Percentiles rank a stretch among this genome's conserved stretches.
Conservation (phyloP, 1,140 invertebrate species). For the Bursaphelenchus mucronatus region DNA sequence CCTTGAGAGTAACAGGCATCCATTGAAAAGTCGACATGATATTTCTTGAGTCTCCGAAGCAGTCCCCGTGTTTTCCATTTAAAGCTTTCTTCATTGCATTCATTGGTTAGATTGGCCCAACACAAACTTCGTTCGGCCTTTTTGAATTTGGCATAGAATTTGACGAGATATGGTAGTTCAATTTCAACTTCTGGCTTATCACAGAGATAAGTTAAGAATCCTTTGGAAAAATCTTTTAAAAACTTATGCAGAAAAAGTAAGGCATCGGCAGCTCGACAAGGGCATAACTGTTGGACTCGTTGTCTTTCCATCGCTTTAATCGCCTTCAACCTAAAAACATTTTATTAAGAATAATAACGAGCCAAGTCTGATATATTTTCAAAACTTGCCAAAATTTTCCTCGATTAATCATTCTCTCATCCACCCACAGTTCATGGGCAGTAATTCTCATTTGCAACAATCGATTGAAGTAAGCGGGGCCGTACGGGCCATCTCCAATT, state of each 20-base stretch:
- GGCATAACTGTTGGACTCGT: background rate
- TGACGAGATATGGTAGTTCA: too few relatives aligned
- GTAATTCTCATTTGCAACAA: background rate
- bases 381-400: conserved; percentile 8
- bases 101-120: too few relatives aligned
- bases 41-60: too few relatives aligned
- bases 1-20: too few relatives aligned
- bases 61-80: too few relatives aligned
- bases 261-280: background rate
- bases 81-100: too few relatives aligned
- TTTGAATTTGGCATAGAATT: too few relatives aligned
- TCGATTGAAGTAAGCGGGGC: background rate
- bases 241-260: background rate
- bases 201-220: conserved; percentile 8
- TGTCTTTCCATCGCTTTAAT: conserved; percentile 5
- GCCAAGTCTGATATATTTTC: background rate
- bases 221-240: background rate
- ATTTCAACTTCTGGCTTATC: too few relatives aligned
- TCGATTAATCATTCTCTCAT: conserved; percentile 6
- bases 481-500: conserved; percentile 5
- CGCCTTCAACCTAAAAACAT: conserved; percentile 6
- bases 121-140: too few relatives aligned
- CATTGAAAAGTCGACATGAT: too few relatives aligned
- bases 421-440: conserved; percentile 10
- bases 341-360: background rate